These are phyloP conservation scores for Atlantisia rogersi DNA, from an alignment of 2,113 vertebrate genomes.

Conservation along the genomic window DNA sequence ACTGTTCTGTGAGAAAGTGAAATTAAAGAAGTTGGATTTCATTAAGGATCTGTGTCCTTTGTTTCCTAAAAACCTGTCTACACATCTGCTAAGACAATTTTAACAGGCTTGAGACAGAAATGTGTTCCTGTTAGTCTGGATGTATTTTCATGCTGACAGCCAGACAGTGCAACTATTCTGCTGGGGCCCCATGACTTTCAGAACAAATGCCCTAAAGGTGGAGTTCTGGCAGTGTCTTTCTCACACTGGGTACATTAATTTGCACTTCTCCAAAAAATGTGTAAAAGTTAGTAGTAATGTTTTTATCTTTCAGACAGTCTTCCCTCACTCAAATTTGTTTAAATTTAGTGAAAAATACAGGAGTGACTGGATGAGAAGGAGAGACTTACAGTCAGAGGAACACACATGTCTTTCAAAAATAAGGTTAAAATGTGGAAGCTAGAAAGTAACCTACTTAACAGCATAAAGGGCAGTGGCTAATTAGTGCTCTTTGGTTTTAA, in stretches of 20 bases:
- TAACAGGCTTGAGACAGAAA: neutral
- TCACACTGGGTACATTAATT: neutral
- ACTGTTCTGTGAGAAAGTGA: constrained; percentile 3
- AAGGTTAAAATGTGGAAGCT: neutral
- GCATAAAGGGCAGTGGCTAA: neutral
- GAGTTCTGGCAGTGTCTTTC: neutral
- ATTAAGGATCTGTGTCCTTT: neutral
- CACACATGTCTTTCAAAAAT: neutral
- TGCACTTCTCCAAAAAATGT: neutral
- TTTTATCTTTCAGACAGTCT: neutral
- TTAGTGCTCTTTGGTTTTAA: neutral
- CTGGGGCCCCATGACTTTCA: neutral
- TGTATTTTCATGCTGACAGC: neutral
- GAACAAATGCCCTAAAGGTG: neutral
- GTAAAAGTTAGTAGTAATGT: neutral
- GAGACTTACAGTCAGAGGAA: neutral
- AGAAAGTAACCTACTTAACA: neutral
- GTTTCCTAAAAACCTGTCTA: neutral
- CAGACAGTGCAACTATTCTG: neutral
- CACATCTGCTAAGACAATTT: constrained; percentile 4
- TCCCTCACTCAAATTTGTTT: neutral
- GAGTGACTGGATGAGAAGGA: neutral
- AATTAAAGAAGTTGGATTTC: constrained; percentile 4
- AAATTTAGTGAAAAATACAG: neutral
- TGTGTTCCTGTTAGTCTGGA: neutral